phyloP scores from a whole-genome alignment of 2,888 invertebrate species.

The Tanytarsus gracilentus region DNA sequence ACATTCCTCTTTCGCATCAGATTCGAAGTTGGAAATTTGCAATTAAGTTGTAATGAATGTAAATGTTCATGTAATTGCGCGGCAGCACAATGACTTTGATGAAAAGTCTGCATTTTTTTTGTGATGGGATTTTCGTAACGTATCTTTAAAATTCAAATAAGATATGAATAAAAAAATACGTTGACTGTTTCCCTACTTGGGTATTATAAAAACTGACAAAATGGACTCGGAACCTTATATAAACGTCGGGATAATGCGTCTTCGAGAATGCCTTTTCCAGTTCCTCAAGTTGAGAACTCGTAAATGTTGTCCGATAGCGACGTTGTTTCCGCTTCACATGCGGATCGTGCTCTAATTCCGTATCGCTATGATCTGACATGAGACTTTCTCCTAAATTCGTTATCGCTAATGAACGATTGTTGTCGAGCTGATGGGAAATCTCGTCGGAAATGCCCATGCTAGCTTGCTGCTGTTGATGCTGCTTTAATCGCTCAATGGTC shows the following conservation, averaged over 20 bases:
- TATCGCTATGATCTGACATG: conserved; percentile 55
- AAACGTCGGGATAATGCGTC: conserved; percentile 96
- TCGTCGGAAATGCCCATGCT: conserved; percentile 26
- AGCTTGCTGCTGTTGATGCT: conserved; percentile 7
- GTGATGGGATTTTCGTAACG: too few relatives aligned
- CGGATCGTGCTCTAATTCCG: conserved; percentile 60
- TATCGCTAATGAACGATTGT: conserved; percentile 2
- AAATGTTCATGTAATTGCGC: background rate
- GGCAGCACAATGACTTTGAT: too few relatives aligned
- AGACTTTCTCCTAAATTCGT: conserved; percentile 35
- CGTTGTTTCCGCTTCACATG: conserved; percentile 83
- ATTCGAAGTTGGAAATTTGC: background rate
- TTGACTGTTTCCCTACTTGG: too few relatives aligned
- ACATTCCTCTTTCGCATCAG: background rate
- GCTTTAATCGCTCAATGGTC: conserved; percentile 22
- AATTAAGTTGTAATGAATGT: conserved; percentile 10
- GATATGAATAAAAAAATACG: too few relatives aligned
- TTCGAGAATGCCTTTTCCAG: conserved; percentile 94
- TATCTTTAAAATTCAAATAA: too few relatives aligned
- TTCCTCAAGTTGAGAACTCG: conserved; percentile 90
- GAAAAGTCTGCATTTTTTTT: too few relatives aligned
- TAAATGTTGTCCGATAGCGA: conserved; percentile 84
- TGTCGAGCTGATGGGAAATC: background rate
- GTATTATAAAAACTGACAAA: too few relatives aligned
- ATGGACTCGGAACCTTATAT: conserved; percentile 64